A percentile compares a stretch with the other conserved stretches of the same genome.
These are phyloP conservation scores for Saccostrea echinata DNA, from an alignment of 1,140 invertebrate genomes.

Conservation along the genomic window DNA sequence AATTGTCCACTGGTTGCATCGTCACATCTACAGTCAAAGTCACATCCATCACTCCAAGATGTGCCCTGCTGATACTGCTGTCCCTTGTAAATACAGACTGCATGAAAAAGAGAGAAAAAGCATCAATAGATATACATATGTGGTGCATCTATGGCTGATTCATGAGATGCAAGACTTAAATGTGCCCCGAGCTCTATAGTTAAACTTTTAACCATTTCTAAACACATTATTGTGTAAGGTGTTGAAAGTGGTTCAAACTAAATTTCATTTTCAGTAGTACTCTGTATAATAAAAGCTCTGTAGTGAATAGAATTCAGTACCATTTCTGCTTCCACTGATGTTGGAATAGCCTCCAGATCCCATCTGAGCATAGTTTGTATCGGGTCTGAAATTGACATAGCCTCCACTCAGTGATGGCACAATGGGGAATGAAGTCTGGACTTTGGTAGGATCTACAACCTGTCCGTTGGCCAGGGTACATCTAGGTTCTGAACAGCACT, in stretches of 20 bases:
- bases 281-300: background rate
- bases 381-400: slow-evolving; percentile 59
- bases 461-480: slow-evolving; percentile 50
- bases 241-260: too few relatives aligned
- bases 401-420: slow-evolving; percentile 55
- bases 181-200: too few relatives aligned
- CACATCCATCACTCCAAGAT: slow-evolving; percentile 65
- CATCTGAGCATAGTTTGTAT: slow-evolving; percentile 44
- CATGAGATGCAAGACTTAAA: too few relatives aligned
- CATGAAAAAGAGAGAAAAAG: background rate
- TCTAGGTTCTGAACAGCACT: slow-evolving; percentile 54
- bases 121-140: too few relatives aligned
- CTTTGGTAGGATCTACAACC: slow-evolving; percentile 57
- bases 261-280: too few relatives aligned
- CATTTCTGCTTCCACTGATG: background rate
- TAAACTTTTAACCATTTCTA: too few relatives aligned
- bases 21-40: slow-evolving; percentile 56
- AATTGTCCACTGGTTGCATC: slow-evolving; percentile 17
- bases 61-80: slow-evolving; percentile 55
- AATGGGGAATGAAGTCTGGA: slow-evolving; percentile 50
- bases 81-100: slow-evolving; percentile 65
- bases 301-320: slow-evolving; percentile 29
- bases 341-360: background rate
- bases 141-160: too few relatives aligned
- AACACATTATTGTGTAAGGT: slow-evolving; percentile 3